Percentiles rank a stretch among this genome's conserved stretches.
Conservation (phyloP, 2,113 vertebrate species). For the Platichthys stellatus region DNA sequence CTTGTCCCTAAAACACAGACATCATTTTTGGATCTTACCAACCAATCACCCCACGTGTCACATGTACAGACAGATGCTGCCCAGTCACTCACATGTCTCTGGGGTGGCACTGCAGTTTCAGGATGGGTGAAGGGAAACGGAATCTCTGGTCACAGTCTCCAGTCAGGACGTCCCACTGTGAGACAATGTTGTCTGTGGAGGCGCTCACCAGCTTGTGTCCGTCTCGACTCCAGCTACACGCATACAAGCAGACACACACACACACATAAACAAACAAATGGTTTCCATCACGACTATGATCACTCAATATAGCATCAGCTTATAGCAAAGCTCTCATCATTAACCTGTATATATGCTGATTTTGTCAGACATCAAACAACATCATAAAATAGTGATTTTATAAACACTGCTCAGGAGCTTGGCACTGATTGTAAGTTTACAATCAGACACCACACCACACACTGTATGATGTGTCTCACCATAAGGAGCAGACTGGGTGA, state of each 20-base stretch:
- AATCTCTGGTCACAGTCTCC: constrained; percentile 98
- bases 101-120: constrained; percentile 97
- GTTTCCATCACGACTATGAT: too few relatives aligned
- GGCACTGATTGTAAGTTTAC: too few relatives aligned
- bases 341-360: too few relatives aligned
- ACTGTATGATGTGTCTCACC: constrained; percentile 77
- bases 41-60: not conserved
- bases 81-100: constrained; percentile 91
- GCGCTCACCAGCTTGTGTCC: constrained; percentile 98
- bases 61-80: not conserved
- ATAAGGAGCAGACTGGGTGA: constrained; percentile 95
- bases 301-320: too few relatives aligned
- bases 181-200: constrained; percentile 98
- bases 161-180: constrained; percentile 96
- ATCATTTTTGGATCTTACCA: not conserved
- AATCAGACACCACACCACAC: too few relatives aligned
- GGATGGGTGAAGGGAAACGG: constrained; percentile 95
- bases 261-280: not conserved
- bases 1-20: constrained; percentile 86
- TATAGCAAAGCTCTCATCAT: too few relatives aligned
- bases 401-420: too few relatives aligned
- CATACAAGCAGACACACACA: not conserved
- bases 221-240: constrained; percentile 94
- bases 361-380: too few relatives aligned
- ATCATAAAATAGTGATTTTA: too few relatives aligned